Conservation (phyloP, 2,113 vertebrate species). For the Plestiodon gilberti region DNA sequence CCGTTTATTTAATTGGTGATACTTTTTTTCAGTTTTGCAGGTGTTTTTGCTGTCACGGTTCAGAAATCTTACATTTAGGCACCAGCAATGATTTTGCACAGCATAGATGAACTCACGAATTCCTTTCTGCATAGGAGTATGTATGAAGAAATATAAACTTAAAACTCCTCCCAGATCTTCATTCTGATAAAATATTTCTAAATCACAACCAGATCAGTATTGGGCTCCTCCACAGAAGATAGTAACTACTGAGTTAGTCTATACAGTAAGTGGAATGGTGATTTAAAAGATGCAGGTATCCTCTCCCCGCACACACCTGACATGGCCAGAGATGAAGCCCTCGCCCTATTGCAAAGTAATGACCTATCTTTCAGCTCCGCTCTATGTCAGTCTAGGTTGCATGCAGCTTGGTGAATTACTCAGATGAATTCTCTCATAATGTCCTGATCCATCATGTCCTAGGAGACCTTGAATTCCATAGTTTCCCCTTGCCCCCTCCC, state of each 20-base stretch:
- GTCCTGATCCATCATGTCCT: not conserved
- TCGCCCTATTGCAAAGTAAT: not conserved
- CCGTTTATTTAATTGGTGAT: conserved; percentile 49
- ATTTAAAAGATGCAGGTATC: conserved; percentile 33
- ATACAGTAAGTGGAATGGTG: conserved; percentile 33
- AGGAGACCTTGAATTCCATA: not conserved
- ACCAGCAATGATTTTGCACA: conserved; percentile 54
- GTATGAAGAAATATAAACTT: conserved; percentile 71
- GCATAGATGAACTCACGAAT: conserved; percentile 68
- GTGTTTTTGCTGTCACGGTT: conserved; percentile 39
- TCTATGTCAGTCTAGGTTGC: conserved; percentile 2
- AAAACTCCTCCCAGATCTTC: conserved; percentile 66
- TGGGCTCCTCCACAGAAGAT: conserved; percentile 48
- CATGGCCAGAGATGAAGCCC: conserved; percentile 36
- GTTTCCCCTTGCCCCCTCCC: not conserved
- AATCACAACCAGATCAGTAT: conserved; percentile 62
- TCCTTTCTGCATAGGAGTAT: conserved; percentile 61
- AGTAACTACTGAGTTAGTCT: conserved; percentile 39
- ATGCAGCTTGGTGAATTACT: not conserved
- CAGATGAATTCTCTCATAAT: not conserved
- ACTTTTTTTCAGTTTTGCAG: conserved; percentile 48
- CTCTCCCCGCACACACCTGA: conserved; percentile 34
- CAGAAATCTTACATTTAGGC: conserved; percentile 65
- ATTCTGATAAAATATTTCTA: conserved; percentile 74
- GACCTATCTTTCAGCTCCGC: conserved; percentile 21